Evolutionary conservation across 2,888 invertebrate genomes (phyloP).

Genomic region (Drosophila nr. perissopoda): DNA sequence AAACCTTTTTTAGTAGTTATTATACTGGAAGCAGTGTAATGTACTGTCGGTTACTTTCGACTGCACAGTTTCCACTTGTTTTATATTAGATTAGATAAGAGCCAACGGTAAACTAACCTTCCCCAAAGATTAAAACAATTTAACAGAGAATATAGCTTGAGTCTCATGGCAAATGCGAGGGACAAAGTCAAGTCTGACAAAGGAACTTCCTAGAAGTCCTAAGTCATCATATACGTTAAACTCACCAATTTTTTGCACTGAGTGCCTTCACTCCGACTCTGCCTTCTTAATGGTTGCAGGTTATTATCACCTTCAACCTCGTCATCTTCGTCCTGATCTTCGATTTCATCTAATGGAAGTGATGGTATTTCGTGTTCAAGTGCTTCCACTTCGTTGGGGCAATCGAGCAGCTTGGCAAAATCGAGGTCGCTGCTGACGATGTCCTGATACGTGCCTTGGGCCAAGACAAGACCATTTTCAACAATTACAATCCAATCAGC

Average conservation of each 20-base stretch:
- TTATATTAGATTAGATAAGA: neutral
- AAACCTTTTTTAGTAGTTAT: neutral
- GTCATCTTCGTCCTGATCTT: slow-evolving; percentile 73
- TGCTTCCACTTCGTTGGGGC: slow-evolving; percentile 18
- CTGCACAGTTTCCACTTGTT: neutral
- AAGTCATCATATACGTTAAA: slow-evolving; percentile 1
- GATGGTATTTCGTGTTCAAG: slow-evolving; percentile 38
- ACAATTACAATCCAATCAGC: slow-evolving; percentile 88
- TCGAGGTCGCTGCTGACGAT: slow-evolving; percentile 90
- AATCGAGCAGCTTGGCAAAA: slow-evolving; percentile 89
- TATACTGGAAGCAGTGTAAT: neutral
- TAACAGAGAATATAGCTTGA: neutral
- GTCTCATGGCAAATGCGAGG: neutral
- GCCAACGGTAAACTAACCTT: neutral
- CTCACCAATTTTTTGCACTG: slow-evolving; percentile 74
- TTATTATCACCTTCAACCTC: slow-evolving; percentile 79
- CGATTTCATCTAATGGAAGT: slow-evolving; percentile 22
- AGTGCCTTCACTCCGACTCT: slow-evolving; percentile 28
- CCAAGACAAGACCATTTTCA: slow-evolving; percentile 86
- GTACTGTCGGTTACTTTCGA: neutral
- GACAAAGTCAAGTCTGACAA: neutral
- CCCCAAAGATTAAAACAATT: slow-evolving; percentile 2
- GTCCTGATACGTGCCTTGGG: slow-evolving; percentile 86
- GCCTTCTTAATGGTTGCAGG: slow-evolving; percentile 72
- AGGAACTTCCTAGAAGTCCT: neutral